Evolutionary conservation across 2,113 vertebrate genomes (phyloP).

Genomic region (Pampusana beccarii): DNA sequence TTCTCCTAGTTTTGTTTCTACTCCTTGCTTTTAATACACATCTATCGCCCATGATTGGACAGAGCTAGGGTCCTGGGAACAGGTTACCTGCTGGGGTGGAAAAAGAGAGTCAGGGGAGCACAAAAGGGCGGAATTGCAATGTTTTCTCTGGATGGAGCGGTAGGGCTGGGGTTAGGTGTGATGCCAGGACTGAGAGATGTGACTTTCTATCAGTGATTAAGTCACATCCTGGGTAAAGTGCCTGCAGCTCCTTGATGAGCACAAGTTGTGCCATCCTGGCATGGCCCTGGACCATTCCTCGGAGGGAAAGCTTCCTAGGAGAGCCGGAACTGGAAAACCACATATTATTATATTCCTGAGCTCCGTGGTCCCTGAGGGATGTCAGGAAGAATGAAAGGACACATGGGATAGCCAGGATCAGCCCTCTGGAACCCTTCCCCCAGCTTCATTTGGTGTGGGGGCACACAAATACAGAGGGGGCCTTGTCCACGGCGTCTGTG

Average conservation of each 20-base stretch:
- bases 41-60: fast-evolving
- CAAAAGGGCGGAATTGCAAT: not conserved
- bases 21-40: not conserved
- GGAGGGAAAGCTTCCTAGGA: not conserved
- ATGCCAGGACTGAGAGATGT: not conserved
- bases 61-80: not conserved
- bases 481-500: not conserved
- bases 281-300: too few species aligned
- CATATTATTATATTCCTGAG: not conserved
- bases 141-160: not conserved
- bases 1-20: not conserved
- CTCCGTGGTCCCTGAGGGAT: not conserved
- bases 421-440: not conserved
- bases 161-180: not conserved
- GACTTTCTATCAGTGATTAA: not conserved
- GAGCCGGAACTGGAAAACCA: not conserved
- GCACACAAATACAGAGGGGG: not conserved
- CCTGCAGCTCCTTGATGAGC: not conserved
- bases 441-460: not conserved
- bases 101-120: not conserved
- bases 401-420: not conserved
- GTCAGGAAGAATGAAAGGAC: not conserved
- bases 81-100: not conserved
- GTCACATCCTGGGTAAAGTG: not conserved
- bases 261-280: not conserved